Evolutionary conservation across 2,797 vertebrate genomes (phyloP), one percentile per base, ranked within the genome.

Genomic region (Lagodon rhomboides): DNA sequence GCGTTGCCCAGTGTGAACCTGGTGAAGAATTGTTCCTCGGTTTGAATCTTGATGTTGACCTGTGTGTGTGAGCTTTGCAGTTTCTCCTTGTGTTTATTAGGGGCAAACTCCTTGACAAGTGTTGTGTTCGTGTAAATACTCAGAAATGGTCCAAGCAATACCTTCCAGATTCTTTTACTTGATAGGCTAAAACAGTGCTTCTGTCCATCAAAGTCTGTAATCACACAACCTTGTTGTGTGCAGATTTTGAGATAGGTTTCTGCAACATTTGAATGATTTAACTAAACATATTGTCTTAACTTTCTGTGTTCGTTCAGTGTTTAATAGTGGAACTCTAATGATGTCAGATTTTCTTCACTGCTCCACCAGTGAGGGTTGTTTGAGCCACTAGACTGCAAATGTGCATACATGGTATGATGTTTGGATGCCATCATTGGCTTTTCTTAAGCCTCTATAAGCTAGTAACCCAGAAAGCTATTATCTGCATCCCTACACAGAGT

Each of bases 31-130:
- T 1, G 16, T 68, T 30, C 60, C 23, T 25, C 20, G n/a, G 22
- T 54, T 59, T 68, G 34, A 60, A 47, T 59, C 61, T 20, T 34
- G 23, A 18, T 23, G 23, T 43, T 64, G 60, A 58, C 53, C 51
- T 50, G 22, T 60, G n/a, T 60, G 11, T 22, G 10, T 60, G 38
- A 27, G 18, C 20, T 51, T 27, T 53, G 43, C 54, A 16, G 23
- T 25, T 53, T 53, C 22, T 70, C 15, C 16, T 18, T 4, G 6
- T 50, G 27, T 49, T 18, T 23, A n/a, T 60, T 15, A 3, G 30
- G 20, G 27, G 22, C 53, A 47, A 17, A n/a, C 18, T 11, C 23
- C 12, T 46, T n/a, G 20, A 51, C 12, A 16, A 34, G 47, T 66
- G 27, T 12, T 34, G 2, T 16, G 47, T 38, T 27, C 0, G 5